Evolutionary conservation across 2,113 vertebrate species (phyloP), one percentile per base, ranked within the genome.

Genomic region (Halichoeres trimaculatus): DNA sequence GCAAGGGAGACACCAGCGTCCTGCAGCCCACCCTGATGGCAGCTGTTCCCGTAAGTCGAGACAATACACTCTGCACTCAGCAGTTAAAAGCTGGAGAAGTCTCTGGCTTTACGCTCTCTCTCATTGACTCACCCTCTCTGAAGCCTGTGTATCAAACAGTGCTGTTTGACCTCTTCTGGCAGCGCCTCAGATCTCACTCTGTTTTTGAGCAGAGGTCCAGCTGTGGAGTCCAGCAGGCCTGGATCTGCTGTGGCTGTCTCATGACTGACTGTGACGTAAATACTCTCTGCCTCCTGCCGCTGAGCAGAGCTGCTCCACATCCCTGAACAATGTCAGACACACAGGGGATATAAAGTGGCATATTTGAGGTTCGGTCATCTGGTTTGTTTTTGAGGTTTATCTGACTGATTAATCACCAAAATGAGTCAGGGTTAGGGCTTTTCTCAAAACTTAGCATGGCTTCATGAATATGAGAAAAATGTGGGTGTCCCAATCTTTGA

Each of bases 1-100:
- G 96, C 89, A 96, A 95, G 88, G 98, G 98, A 59, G 98, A 99
- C 83, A 92, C 94, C 67, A 96, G 95, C 26, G 81, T 94, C 34
- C 92, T 99, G 80, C 95, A 93, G 64, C 98, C 97, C 64, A 98
- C 96, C 10, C 90, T 99, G 50, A 98, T 99, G 96, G 97, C 97
- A 70, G 96, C 97, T 57, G 98, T 99, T 23, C 98, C 97, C 53
- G 98, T 99, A 84, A 3, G 89, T 73, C 26, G 2, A 20, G 13
- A 71, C 23, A 14, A 8, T 23, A 19, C 74, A 91, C 45, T 93
- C 70, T 7, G 23, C 17, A 16, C 2, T 35, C 19, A 10, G 38
- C 40, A n/a, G 26, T 8, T 1, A 16, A 24, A 63, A 53, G 50
- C 36, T 26, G 26, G 47, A 47, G 50, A 62, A 62, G 34, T 58